phyloP scores from a whole-genome alignment of 2,888 invertebrate species.

The Cephonodes hylas region DNA sequence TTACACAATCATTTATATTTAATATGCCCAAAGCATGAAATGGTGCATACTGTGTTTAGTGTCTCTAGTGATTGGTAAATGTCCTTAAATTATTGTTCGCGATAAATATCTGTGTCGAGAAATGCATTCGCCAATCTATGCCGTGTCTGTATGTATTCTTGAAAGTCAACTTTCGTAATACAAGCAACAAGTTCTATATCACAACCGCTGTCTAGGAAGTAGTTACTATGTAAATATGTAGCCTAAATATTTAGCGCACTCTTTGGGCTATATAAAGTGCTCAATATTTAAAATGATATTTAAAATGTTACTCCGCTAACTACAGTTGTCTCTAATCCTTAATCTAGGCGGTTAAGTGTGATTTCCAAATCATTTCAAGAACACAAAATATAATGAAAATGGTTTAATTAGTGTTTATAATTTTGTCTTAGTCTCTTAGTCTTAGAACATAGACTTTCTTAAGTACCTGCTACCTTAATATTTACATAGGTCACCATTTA shows the following conservation, averaged over 20 bases:
- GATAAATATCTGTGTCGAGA: constrained; percentile 37
- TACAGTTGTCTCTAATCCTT: too few species aligned
- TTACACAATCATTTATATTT: not conserved
- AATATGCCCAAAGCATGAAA: not conserved
- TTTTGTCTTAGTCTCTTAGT: too few species aligned
- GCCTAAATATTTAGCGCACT: constrained; percentile 18
- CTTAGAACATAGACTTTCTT: too few species aligned
- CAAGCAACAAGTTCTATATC: constrained; percentile 24
- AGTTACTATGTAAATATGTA: constrained; percentile 14
- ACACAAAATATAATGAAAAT: too few species aligned
- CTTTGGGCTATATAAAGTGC: constrained; percentile 4
- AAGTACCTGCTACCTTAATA: too few species aligned
- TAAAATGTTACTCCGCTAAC: too few species aligned
- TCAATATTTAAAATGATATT: constrained; percentile 31
- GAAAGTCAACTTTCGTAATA: constrained; percentile 29
- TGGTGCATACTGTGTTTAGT: not conserved
- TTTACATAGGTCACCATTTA: too few species aligned
- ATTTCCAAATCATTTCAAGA: too few species aligned
- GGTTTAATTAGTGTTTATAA: too few species aligned
- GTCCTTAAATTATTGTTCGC: constrained; percentile 24
- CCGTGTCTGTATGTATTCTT: constrained; percentile 24
- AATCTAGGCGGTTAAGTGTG: too few species aligned
- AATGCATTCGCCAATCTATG: constrained; percentile 32
- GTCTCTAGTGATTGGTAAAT: constrained; percentile 7
- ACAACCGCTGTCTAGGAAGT: constrained; percentile 1